A percentile compares a stretch with the other conserved stretches of the same genome.
phyloP scores from a whole-genome alignment of 2,888 invertebrate genomes.

The Cinara cedri region DNA sequence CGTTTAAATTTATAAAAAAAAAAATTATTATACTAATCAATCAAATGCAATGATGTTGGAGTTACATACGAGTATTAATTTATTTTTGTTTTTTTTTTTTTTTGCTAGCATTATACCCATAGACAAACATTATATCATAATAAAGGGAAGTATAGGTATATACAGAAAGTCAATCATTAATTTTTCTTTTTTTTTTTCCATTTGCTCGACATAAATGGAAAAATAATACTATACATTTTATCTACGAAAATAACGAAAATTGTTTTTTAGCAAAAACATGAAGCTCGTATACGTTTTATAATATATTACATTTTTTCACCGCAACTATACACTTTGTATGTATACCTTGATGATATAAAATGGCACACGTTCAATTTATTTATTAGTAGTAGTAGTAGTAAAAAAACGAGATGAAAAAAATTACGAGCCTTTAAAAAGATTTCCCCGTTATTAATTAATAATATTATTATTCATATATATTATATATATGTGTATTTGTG shows the following conservation, averaged over 20 bases:
- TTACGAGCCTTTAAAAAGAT: background rate
- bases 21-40: background rate
- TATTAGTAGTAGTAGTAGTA: background rate
- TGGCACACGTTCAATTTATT: background rate
- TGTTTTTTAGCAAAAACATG: background rate
- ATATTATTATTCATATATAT: no score
- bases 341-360: background rate
- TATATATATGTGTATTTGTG: background rate
- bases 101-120: background rate
- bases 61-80: background rate
- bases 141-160: no score
- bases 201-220: background rate
- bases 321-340: background rate
- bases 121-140: background rate
- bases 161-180: background rate
- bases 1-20: background rate
- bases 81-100: background rate
- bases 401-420: background rate
- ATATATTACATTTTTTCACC: background rate
- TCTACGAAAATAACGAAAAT: background rate
- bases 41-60: background rate
- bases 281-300: background rate
- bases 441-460: background rate
- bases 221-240: conserved; percentile 17
- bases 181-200: background rate